Conservation (phyloP, 2,888 invertebrate species). For the Hypercompe scribonia region DNA sequence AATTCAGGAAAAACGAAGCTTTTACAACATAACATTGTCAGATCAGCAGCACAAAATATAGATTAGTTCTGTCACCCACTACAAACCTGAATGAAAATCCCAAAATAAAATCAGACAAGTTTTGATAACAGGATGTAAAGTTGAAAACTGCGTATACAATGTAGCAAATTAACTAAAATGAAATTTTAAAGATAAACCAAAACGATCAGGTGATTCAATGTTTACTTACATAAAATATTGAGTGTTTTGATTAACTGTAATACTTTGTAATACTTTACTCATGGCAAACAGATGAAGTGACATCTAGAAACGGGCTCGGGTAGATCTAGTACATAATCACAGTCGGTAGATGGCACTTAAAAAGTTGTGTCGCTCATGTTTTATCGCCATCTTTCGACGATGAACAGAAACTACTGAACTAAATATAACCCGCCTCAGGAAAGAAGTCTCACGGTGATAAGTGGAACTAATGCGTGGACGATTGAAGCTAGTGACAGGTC, state of each 20-base stretch:
- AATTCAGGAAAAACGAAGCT: not conserved
- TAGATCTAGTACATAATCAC: not conserved
- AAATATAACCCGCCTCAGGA: no score
- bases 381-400: not conserved
- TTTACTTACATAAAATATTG: slow-evolving; percentile 13
- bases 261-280: not conserved
- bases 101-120: not conserved
- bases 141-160: slow-evolving; percentile 30
- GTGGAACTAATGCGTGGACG: no score
- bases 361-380: not conserved
- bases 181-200: slow-evolving; percentile 7
- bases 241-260: not conserved
- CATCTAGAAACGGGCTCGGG: not conserved
- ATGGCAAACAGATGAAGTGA: not conserved
- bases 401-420: not conserved
- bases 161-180: slow-evolving; percentile 2
- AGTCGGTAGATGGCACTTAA: not conserved
- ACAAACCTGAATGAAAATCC: not conserved
- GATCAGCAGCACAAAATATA: not conserved
- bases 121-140: not conserved
- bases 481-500: no score
- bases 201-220: slow-evolving; percentile 25
- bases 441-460: no score
- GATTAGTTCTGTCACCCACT: not conserved
- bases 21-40: not conserved